Base-by-base conservation (phyloP, 2,113 vertebrate species). In the Albula glossodonta region DNA sequence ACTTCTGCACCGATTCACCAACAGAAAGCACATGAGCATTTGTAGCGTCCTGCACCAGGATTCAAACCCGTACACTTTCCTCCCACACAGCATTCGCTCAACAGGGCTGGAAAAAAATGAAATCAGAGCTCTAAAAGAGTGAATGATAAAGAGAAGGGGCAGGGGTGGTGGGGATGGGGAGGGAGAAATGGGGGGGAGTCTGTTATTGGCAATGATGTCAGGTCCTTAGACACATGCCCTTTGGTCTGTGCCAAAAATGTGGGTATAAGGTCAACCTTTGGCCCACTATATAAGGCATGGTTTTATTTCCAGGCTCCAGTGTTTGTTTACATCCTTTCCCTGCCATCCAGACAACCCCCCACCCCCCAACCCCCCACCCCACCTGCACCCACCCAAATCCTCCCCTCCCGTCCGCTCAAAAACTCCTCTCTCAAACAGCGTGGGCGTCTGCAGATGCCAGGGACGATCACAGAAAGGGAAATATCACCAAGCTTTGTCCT, bases 301-400 rank as follows among this genome's bases (percentile, higher is more conserved):
- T 82, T 83, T 87, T 87, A 87, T 87, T 87, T 87, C 77, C 56
- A 87, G 86, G 78, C 31, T 22, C 1, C 41, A 17, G 83, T 84
- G 83, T 87, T 87, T 84, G 57, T 80, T 84, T 85, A 10, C 52
- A 85, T 13, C 1, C 5, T 22, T 31, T 60, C 17, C 56, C 66
- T 19, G 12, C 7, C 31, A 74, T 22, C 70, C 70, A 74, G 70
- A 31, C 70, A 74, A 31, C 70, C 70, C 70, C n/a, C 66, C 66
- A 4, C n/a, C 0, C 70, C 70, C 25, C 66, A 7, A 5, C 53
- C n/a, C 70, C 8, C 57, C 9, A 15, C 57, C 57, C 8, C 12
- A 3, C 8, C 17, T 22, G n/a, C 63, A 6, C 4, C 17, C 17
- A 63, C 60, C 60, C 31, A 41, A 41, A 41, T 41, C 31, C 31